Evolutionary conservation across 2,797 vertebrate genomes (phyloP), one percentile per base, ranked within the genome.

Genomic region (Urophycis tenuis): DNA sequence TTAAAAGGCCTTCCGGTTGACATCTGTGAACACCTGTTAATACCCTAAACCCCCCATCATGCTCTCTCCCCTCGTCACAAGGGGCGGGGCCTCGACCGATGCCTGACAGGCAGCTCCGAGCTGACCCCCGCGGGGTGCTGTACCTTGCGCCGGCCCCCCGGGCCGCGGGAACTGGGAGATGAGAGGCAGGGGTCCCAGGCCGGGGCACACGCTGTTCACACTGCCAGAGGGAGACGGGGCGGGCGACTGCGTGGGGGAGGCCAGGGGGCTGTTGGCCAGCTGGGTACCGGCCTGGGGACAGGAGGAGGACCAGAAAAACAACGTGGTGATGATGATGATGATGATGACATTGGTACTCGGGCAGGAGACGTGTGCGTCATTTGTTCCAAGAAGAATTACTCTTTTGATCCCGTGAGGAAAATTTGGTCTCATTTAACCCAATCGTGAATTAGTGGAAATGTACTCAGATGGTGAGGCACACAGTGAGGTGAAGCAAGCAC

Each of bases 161-260:
- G 96, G 93, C 81, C 97, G 92, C 45, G 96, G 92, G 82, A 97
- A 98, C 93, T 98, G 97, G 0, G 96, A 92, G 86, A 99, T 94
- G 81, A 99, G 95, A 3, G 97, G 95, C 83, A 99, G 92, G 81
- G 96, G 95, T 84, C 96, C 94, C 45, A 99, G 94, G 85, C 96
- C 97, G 14, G 96, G 92, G 94, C 97, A 98, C 88, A 98, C 94
- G 0, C 83, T 96, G 93, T 88, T 96, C 86, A 98, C 93, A 83
- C 90, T 98, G 89, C 94, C 95, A 60, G 96, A 95, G 15, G 96
- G 97, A 76, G 96, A 97, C 0, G 97, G 96, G 17, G 96, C 95
- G 35, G 97, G 97, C 82, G 97, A 99, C 85, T 98, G 97, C 25
- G 97, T 95, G 78, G 97, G 97, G 82, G 97, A 99, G 0, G 95